phyloP scores from a whole-genome alignment of 1,140 invertebrate genomes.

The Matsumurasca onukii region DNA sequence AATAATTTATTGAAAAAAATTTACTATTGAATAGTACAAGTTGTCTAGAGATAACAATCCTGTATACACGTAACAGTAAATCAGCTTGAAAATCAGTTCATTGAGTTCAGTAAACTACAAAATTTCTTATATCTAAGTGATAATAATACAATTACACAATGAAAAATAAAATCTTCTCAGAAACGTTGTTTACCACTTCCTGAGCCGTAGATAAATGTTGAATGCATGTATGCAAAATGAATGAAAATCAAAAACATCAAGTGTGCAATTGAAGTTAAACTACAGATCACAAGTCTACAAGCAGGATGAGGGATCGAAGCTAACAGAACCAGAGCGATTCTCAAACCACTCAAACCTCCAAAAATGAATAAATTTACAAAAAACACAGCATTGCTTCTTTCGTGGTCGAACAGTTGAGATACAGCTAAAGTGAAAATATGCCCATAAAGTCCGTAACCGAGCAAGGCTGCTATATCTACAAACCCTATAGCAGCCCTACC shows the following conservation, averaged over 20 bases:
- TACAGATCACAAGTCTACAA: slow-evolving; percentile 51
- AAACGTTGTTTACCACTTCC: no score
- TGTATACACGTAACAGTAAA: no score
- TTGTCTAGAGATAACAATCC: no score
- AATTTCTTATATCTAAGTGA: no score
- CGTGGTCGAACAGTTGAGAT: slow-evolving; percentile 48
- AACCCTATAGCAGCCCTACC: slow-evolving; percentile 46
- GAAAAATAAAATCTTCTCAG: no score
- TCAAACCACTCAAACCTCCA: slow-evolving; percentile 50
- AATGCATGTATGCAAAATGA: slow-evolving; percentile 54
- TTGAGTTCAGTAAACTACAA: no score
- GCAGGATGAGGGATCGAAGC: slow-evolving; percentile 50
- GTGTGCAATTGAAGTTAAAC: slow-evolving; percentile 48
- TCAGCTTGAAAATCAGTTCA: no score
- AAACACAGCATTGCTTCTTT: slow-evolving; percentile 49
- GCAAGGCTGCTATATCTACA: slow-evolving; percentile 48
- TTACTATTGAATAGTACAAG: no score
- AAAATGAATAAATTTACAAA: slow-evolving; percentile 49
- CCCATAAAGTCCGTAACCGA: slow-evolving; percentile 54
- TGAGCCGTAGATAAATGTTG: slow-evolving; percentile 42
- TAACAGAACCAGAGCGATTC: slow-evolving; percentile 50
- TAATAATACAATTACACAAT: no score
- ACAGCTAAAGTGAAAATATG: slow-evolving; percentile 50
- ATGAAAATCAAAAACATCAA: slow-evolving; percentile 52
- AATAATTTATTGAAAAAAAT: no score